Evolutionary conservation across 2,113 vertebrate species (phyloP).

Genomic region (Microtus pennsylvanicus): DNA sequence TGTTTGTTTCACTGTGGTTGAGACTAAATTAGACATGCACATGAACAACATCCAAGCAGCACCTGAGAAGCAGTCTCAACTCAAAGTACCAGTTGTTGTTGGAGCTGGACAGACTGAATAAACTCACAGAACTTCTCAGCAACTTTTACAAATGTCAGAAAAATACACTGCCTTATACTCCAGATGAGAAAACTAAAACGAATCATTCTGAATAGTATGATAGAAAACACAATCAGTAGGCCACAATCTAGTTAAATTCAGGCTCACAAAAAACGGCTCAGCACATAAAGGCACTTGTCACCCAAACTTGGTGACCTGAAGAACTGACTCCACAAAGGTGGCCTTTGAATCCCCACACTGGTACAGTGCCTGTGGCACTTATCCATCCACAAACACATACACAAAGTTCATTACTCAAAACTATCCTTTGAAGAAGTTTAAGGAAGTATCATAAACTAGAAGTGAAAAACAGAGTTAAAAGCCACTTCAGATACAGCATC

Average conservation of each 20-base stretch:
- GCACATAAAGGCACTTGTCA: not conserved
- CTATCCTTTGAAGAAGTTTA: not conserved
- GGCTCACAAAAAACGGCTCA: not conserved
- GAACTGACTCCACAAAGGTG: not conserved
- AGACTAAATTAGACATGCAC: not conserved
- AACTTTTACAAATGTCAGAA: not conserved
- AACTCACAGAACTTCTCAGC: not conserved
- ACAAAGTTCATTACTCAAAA: not conserved
- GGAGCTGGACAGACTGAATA: not conserved
- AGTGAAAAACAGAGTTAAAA: slow-evolving; percentile 16
- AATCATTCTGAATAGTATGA: not conserved
- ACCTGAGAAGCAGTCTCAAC: not conserved
- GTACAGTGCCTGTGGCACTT: not conserved
- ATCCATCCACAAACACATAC: not conserved
- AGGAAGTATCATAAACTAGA: not conserved
- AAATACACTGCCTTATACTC: not conserved
- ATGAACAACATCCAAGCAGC: not conserved
- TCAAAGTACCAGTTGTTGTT: not conserved
- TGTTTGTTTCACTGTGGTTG: not conserved
- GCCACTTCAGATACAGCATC: not conserved
- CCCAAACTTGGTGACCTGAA: not conserved
- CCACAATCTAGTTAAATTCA: not conserved
- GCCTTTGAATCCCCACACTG: not conserved
- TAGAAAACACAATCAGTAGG: not conserved
- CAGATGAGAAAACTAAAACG: not conserved